Evolutionary conservation across 2,113 vertebrate species (phyloP), one percentile per base, ranked within the genome.

Genomic region (Plotosus lineatus): DNA sequence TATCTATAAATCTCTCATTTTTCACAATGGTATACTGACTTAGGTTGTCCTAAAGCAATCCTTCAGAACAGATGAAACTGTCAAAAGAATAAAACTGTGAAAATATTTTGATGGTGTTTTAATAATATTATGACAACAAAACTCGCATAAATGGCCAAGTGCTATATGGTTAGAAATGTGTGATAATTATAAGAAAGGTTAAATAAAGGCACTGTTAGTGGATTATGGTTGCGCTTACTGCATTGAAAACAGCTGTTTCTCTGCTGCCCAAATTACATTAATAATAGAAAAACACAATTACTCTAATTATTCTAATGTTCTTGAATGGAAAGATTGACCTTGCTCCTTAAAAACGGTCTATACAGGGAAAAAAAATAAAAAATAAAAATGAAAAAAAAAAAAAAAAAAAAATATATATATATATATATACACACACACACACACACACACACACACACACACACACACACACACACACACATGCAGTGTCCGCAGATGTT

Each of bases 241-340:
- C 44, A 63, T 58, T 63, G 31, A 28, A 77, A 61, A 79, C 81
- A 80, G 44, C 58, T 77, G 51, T 80, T 80, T 75, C 72, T 36
- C 42, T 75, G 69, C 73, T 55, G 28, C 58, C 78, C 28, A 77
- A 80, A 78, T n/a, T 84, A 40, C 75, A 82, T 73, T 33, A 79
- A 82, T 58, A 68, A 46, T 51, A 77, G 58, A 53, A 65, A 50
- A 79, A 53, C 53, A 55, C 74, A 74, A 55, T 63, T 65, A 74
- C 44, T 31, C 15, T 75, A 75, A 80, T 83, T 74, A 80, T 46
- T 77, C 80, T 61, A 42, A 53, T 86, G 85, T 81, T 66, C 80
- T 36, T 53, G 76, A 3, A 31, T 36, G 63, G 79, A 55, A 42
- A 44, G 80, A 77, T 66, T 81, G 31, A 81, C 63, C 76, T 85